Base-by-base conservation (phyloP, 2,797 vertebrate species). In the Phylloscopus collybita region DNA sequence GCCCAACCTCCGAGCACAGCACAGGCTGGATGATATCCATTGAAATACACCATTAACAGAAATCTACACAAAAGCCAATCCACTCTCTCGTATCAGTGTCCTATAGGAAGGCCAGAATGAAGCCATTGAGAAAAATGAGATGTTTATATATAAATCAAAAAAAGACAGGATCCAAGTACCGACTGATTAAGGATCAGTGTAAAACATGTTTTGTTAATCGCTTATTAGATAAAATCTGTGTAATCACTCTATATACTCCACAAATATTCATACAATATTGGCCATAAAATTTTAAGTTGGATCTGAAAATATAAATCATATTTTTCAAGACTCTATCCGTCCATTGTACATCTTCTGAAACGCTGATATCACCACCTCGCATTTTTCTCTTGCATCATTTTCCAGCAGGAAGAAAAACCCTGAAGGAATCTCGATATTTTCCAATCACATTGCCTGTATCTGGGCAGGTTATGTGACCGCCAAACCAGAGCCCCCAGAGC, bases 121-220 rank as follows among this genome's bases (percentile, higher is more conserved):
- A 95, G 79, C 73, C 88, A 96, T 93, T 96, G 88, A 95, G 70
- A 87, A 92, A 93, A 93, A 85, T 0, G n/a, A 94, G 70, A 32
- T 38, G 14, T 78, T 86, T 54, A 82, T 59, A 66, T n/a, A 56
- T 11, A 82, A 44, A 90, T 47, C 4, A 73, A 61, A 49, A 74
- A 81, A 49, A 16, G 25, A 32, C 47, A 34, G 4, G 2, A 61
- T 25, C 3, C 8, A 69, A 89, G 57, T 20, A n/a, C 27, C 29
- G 36, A 36, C 81, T 60, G 69, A 62, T 42, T 59, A 49, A 78
- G 54, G 25, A 62, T 17, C 40, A 1, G 36, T 16, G 30, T 62
- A 62, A 51, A 60, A 53, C 17, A 29, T 4, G 27, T 21, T 92
- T 45, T 49, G 53, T 40, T 74, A 70, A 78, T 47, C 1, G 2